Conservation (phyloP, 2,888 invertebrate genomes). For the Sesamia inferens region DNA sequence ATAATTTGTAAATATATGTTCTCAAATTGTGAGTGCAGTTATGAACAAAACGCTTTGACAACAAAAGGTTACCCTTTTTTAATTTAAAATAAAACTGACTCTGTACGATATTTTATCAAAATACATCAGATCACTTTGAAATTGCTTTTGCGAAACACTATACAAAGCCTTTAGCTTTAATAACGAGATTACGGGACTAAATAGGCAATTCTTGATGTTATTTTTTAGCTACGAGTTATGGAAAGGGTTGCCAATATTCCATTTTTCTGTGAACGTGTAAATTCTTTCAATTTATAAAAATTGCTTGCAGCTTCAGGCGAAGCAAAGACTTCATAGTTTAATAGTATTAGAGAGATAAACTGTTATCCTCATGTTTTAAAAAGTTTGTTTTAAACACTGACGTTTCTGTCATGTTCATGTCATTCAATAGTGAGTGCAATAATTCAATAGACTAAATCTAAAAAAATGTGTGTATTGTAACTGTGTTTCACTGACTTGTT, state of each 20-base stretch:
- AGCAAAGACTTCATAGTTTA: neutral
- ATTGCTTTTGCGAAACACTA: constrained; percentile 10
- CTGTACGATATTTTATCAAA: neutral
- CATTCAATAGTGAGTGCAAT: neutral
- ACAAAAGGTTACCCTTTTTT: neutral
- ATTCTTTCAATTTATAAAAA: neutral
- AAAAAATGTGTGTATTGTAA: too few relatives aligned
- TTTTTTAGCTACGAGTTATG: constrained; percentile 10
- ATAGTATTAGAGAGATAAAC: neutral
- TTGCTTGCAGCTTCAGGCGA: neutral
- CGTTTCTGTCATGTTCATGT: neutral
- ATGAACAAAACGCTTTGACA: constrained; percentile 53
- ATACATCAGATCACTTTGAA: neutral
- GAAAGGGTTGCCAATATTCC: constrained; percentile 18
- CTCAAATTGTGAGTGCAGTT: constrained; percentile 81
- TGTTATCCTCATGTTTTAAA: neutral
- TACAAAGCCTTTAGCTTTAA: constrained; percentile 26
- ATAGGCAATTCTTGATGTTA: constrained; percentile 1
- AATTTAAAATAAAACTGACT: neutral
- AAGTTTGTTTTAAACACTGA: neutral
- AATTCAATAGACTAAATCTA: neutral
- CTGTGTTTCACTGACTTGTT: neutral
- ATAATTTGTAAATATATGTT: constrained; percentile 88
- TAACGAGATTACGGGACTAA: constrained; percentile 21
- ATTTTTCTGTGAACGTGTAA: neutral